Evolutionary conservation across 1,140 invertebrate genomes (phyloP).

Genomic region (Charaxes varanes): DNA sequence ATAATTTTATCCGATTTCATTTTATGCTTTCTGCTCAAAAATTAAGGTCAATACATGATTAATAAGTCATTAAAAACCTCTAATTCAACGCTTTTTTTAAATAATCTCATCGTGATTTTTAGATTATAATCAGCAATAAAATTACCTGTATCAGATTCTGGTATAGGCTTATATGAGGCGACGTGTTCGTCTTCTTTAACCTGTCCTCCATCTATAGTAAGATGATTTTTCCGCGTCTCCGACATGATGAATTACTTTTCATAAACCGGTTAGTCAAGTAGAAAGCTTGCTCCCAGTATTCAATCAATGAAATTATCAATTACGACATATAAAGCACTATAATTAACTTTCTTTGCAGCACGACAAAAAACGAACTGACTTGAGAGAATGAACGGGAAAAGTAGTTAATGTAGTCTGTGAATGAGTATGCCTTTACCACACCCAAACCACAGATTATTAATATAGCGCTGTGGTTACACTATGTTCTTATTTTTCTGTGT

Average conservation of each 20-base stretch:
- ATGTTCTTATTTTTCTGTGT: too few relatives aligned
- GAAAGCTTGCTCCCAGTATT: constrained; percentile 11
- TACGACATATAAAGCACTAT: constrained; percentile 5
- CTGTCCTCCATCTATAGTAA: constrained; percentile 62
- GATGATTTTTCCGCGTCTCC: constrained; percentile 60
- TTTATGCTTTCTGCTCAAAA: too few relatives aligned
- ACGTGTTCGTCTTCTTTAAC: constrained; percentile 58
- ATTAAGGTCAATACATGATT: too few relatives aligned
- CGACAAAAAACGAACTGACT: not conserved
- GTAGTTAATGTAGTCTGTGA: too few relatives aligned
- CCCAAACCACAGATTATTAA: too few relatives aligned
- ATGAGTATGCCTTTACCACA: too few relatives aligned
- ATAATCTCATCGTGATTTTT: too few relatives aligned
- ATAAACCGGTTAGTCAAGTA: constrained; percentile 14
- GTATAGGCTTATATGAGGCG: constrained; percentile 76
- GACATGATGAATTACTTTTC: constrained; percentile 52
- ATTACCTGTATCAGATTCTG: constrained; percentile 76
- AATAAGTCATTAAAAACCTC: too few relatives aligned
- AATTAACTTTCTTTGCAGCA: constrained; percentile 14
- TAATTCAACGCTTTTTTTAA: too few relatives aligned
- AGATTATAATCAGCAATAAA: constrained; percentile 19
- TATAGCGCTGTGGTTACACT: too few relatives aligned
- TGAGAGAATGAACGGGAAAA: constrained; percentile 18
- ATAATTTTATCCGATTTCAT: not conserved
- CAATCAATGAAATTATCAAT: constrained; percentile 13